Conservation (phyloP, 2,113 vertebrate species). For the Gadus chalcogrammus region DNA sequence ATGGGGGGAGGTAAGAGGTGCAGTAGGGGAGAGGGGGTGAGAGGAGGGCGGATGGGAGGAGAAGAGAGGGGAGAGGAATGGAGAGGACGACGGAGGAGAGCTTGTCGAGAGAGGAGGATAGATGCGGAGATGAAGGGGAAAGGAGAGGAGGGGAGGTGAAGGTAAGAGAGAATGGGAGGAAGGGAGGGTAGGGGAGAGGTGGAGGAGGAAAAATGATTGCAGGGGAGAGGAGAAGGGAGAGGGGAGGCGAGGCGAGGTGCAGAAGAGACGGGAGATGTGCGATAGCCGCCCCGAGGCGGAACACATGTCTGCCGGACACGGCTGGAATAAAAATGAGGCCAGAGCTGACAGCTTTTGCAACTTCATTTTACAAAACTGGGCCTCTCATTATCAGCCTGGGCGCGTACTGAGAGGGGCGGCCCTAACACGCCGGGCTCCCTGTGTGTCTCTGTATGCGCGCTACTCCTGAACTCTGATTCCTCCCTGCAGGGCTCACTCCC, state of each 20-base stretch:
- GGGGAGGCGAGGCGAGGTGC: slow-evolving; percentile 33
- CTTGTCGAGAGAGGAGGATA: not conserved
- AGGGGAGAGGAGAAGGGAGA: not conserved
- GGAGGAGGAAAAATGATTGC: not conserved
- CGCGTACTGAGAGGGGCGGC: slow-evolving; percentile 7
- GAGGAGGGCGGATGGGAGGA: too few relatives aligned
- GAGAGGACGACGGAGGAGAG: not conserved
- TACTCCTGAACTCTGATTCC: slow-evolving; percentile 49
- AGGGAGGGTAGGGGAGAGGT: not conserved
- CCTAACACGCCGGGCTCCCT: not conserved
- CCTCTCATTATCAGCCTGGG: not conserved
- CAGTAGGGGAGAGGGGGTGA: too few relatives aligned
- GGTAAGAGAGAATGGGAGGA: not conserved
- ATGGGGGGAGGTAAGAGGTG: not conserved
- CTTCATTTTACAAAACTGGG: slow-evolving; percentile 43
- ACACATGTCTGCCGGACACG: slow-evolving; percentile 69
- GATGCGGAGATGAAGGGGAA: not conserved
- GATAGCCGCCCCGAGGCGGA: slow-evolving; percentile 80
- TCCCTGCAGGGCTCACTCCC: slow-evolving; percentile 19
- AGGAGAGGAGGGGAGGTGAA: not conserved
- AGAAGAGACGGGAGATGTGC: slow-evolving; percentile 49
- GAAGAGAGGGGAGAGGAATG: not conserved
- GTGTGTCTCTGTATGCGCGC: slow-evolving; percentile 3
- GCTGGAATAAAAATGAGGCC: slow-evolving; percentile 79
- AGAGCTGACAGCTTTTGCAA: slow-evolving; percentile 53